Conservation (phyloP, 2,797 vertebrate species). For the Mormyrops boulengeri region DNA sequence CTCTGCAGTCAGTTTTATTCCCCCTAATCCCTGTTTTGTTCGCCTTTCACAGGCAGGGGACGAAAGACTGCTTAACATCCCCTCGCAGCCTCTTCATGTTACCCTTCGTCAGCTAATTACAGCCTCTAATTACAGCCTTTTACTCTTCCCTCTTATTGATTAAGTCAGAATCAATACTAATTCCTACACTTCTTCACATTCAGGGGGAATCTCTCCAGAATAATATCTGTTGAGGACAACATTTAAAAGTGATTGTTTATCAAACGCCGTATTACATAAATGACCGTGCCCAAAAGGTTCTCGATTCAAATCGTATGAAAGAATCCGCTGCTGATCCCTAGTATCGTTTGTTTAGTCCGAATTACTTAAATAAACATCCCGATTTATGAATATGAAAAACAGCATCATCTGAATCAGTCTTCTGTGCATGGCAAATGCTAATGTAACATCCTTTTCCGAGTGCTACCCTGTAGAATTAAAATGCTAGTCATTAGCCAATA, state of each 20-base stretch:
- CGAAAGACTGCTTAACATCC: neutral
- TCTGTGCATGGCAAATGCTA: neutral
- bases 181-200: neutral
- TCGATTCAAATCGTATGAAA: neutral
- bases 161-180: conserved; percentile 4
- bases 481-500: neutral
- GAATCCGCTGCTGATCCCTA: neutral
- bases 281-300: neutral
- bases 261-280: neutral
- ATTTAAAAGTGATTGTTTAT: conserved; percentile 4
- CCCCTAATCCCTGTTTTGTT: conserved; percentile 10
- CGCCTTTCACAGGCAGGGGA: neutral
- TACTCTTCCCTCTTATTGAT: conserved; percentile 8
- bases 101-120: neutral
- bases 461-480: neutral
- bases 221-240: conserved; percentile 8
- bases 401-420: neutral
- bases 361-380: neutral
- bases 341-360: neutral
- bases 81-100: neutral
- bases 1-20: neutral
- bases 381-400: neutral
- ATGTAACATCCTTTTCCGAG: neutral
- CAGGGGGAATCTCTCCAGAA: neutral
- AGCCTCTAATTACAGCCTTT: neutral